These are phyloP conservation scores for Cantharis lateralis DNA, from an alignment of 2,888 invertebrate species.

Conservation along the genomic window DNA sequence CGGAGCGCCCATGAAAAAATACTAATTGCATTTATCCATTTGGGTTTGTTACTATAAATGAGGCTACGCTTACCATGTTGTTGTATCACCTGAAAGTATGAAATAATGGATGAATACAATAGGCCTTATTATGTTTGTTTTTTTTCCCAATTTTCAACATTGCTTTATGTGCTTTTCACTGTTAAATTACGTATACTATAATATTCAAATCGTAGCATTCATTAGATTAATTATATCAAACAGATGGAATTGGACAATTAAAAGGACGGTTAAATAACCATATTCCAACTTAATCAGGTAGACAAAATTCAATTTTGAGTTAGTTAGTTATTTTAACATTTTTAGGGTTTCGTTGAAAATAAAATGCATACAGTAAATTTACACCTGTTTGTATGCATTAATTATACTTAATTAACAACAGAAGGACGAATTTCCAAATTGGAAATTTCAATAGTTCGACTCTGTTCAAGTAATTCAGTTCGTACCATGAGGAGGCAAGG, in stretches of 20 bases:
- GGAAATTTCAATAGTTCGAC: no score
- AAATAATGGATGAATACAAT: conserved; percentile 3
- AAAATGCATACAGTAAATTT: not conserved
- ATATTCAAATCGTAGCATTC: not conserved
- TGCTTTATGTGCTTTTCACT: not conserved
- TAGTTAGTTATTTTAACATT: not conserved
- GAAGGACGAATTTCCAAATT: not conserved
- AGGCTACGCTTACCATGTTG: conserved; percentile 36
- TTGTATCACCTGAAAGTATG: conserved; percentile 27
- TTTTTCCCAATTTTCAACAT: not conserved
- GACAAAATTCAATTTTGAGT: not conserved
- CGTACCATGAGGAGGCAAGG: no score
- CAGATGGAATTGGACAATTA: not conserved
- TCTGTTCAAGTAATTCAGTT: no score
- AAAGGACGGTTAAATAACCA: not conserved
- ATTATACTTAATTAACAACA: no score
- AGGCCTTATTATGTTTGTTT: not conserved
- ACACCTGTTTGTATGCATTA: not conserved
- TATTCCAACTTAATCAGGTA: not conserved
- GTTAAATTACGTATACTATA: not conserved
- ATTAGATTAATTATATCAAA: not conserved
- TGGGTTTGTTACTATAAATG: conserved; percentile 50
- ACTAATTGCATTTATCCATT: conserved; percentile 52
- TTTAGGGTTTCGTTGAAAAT: not conserved
- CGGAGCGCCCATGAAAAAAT: conserved; percentile 45